Conservation (phyloP, 2,888 invertebrate species). For the Drosophila peninsularis region DNA sequence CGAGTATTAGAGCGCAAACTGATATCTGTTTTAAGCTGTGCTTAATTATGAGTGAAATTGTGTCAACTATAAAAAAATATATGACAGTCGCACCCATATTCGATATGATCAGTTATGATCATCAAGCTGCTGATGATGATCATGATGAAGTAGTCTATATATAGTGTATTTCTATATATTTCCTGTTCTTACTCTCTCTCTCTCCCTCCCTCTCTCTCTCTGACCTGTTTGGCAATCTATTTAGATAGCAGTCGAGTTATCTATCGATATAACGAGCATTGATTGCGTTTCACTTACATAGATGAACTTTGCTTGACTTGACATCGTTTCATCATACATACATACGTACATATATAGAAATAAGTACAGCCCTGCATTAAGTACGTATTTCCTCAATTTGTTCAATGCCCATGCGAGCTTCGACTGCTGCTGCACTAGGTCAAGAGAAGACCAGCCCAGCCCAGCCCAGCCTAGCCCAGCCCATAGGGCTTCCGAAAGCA, state of each 20-base stretch:
- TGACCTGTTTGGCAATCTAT: conserved; percentile 13
- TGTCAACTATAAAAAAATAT: background rate
- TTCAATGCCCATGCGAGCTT: conserved; percentile 1
- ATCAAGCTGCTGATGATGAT: background rate
- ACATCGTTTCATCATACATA: background rate
- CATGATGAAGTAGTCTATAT: background rate
- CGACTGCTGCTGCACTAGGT: background rate
- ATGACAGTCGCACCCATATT: conserved; percentile 3
- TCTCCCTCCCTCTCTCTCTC: background rate
- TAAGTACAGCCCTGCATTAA: conserved; percentile 1
- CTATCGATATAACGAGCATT: conserved; percentile 6
- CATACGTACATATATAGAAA: background rate
- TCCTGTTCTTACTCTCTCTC: background rate
- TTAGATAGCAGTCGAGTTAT: conserved; percentile 6
- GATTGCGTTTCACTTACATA: conserved; percentile 3
- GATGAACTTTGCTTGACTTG: conserved; percentile 3
- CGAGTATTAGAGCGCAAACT: background rate
- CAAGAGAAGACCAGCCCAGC: background rate
- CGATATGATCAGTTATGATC: conserved; percentile 3
- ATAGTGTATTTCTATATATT: background rate
- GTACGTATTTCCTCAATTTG: conserved; percentile 7
- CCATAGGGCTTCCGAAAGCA: conserved; percentile 4
- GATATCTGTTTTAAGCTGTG: background rate
- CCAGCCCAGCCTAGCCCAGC: background rate
- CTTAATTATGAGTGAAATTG: conserved; percentile 7